phyloP scores from a whole-genome alignment of 1,140 invertebrate species.

The Heliconius eleuchia region DNA sequence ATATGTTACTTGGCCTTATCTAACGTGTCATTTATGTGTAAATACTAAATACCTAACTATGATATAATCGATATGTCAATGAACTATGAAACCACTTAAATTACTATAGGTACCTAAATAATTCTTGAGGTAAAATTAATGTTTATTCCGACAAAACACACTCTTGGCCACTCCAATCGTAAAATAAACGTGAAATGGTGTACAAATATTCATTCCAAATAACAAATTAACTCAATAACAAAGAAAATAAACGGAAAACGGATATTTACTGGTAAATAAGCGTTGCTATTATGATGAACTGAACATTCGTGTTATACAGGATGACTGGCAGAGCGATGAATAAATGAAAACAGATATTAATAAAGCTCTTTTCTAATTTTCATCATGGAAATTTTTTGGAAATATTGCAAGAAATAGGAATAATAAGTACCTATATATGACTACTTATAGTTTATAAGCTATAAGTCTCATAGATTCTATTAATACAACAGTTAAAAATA shows the following conservation, averaged over 20 bases:
- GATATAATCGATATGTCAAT: conserved; percentile 38
- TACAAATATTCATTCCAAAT: conserved; percentile 20
- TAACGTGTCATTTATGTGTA: conserved; percentile 34
- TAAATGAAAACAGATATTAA: neutral
- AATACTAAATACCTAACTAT: conserved; percentile 24
- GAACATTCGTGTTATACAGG: neutral
- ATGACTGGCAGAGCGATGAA: neutral
- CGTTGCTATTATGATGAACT: neutral
- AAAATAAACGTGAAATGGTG: conserved; percentile 38
- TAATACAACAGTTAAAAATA: too few species aligned
- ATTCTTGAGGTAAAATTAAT: conserved; percentile 19
- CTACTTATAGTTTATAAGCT: too few species aligned
- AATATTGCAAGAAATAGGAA: too few species aligned
- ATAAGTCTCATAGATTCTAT: too few species aligned
- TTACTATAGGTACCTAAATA: conserved; percentile 25
- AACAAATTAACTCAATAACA: conserved; percentile 27
- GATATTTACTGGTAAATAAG: neutral
- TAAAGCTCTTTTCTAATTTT: too few species aligned
- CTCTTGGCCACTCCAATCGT: conserved; percentile 15
- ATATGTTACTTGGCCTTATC: conserved; percentile 37
- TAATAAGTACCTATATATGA: too few species aligned
- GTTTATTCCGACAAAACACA: conserved; percentile 33
- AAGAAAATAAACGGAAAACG: conserved; percentile 28
- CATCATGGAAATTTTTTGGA: too few species aligned
- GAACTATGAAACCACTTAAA: conserved; percentile 26